Base-by-base conservation (phyloP, 2,113 vertebrate species). In the Colossoma macropomum region DNA sequence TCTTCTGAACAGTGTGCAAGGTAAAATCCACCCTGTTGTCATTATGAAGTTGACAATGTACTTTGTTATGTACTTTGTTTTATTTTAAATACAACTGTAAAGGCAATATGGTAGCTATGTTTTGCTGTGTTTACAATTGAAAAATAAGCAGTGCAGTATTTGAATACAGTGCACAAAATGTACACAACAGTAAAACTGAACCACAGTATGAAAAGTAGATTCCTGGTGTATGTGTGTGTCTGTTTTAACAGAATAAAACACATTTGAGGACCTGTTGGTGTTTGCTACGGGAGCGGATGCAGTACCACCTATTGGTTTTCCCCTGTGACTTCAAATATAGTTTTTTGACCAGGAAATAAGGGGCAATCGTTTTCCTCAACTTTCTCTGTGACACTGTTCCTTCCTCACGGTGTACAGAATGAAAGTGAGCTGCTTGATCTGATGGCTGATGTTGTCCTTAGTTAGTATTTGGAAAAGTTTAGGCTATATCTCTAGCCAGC, bases 321-420 rank as follows among this genome's bases (percentile, higher is more conserved):
- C 60, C 12, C 60, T 66, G 17, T 11, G 8, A 28, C 34, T 65
- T 19, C n/a, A 50, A 66, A 66, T 78, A 4, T 3, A 48, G 7
- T 66, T 66, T 66, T 48, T 45, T 28, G n/a, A 28, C 9, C 12
- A 28, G 32, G 59, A 63, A 15, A 50, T 19, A 27, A 63, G 60
- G n/a, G 60, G 63, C 60, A 65, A 30, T 28, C 1, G 17, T 21
- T 65, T 48, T 78, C 76, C 59, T 65, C 60, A 45, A 78, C 60
- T 3, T 78, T n/a, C 28, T 28, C 38, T 48, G 3, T 78, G 15
- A 50, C 38, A 23, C 76, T 78, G 3, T 45, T 65, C n/a, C 16
- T 66, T 78, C 76, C 60, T 19, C 7, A n/a, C 25, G 63, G n/a
- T 48, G 54, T 75, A 56, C 73, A 75, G 21, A n/a, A 45, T n/a